Evolutionary conservation across 2,888 invertebrate species (phyloP), one percentile per base, ranked within the genome.

Genomic region (Cryptosula pallasiana): DNA sequence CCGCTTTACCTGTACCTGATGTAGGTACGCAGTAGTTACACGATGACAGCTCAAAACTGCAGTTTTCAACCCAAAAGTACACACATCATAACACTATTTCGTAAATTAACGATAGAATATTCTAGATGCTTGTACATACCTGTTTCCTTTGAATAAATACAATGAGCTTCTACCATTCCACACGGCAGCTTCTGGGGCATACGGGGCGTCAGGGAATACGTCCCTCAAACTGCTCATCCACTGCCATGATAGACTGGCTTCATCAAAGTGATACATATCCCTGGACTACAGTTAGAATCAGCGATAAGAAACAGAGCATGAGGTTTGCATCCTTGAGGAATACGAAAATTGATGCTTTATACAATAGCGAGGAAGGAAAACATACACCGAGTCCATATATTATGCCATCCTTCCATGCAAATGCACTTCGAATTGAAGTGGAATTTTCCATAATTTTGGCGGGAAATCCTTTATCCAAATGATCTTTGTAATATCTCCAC

Each of bases 401-500:
- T 25, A 25, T 32, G 3, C 63, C 63, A 13, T 27, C 63, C 32
- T 27, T 27, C 63, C 63, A 63, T 20, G 63, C 32, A 27, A 63
- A 63, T 9, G 63, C 34, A 9, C 25, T 32, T 32, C 16, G 63
- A 13, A 63, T 63, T 29, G 9, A 9, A 16, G 27, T 29, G 9
- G 13, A 5, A 9, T 27, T 63, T 9, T 9, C 32, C n/a, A 13
- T 13, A 20, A 63, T 63, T 20, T 32, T n/a, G 9, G 27, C 63
- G 32, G 63, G 63, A 63, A 63, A 63, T 27, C 63, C 63, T 63
- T 32, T 27, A 16, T 63, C 63, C 16, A 63, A 34, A 3, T 32
- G 2, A 3, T 32, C 32, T 32, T 63, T 63, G n/a, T 63, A 63
- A 32, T 63, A 63, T n/a, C 63, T 63, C 63, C 63, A 63, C 13